Percentiles rank a stretch among this genome's conserved stretches.
phyloP scores from a whole-genome alignment of 2,113 vertebrate species.

The Syrmaticus mikado region DNA sequence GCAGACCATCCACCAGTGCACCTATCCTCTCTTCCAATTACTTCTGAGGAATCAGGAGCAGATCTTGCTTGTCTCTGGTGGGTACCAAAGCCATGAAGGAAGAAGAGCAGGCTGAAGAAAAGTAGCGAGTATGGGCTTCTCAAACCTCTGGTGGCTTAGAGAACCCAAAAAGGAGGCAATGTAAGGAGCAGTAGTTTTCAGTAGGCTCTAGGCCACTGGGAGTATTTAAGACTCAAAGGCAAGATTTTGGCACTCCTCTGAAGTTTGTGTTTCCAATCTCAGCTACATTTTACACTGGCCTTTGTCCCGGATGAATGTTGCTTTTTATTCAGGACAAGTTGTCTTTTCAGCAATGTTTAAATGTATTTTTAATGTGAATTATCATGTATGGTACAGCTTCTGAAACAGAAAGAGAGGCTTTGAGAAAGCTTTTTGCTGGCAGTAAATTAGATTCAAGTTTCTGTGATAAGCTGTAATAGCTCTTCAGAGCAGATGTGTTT shows the following conservation, averaged over 20 bases:
- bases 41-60: neutral
- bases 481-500: constrained; percentile 66
- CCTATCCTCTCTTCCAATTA: neutral
- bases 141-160: neutral
- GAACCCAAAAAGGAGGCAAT: neutral
- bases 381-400: constrained; percentile 27
- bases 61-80: neutral
- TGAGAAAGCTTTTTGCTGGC: constrained; percentile 51
- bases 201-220: neutral
- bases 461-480: constrained; percentile 59
- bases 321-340: constrained; percentile 39
- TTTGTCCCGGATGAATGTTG: neutral
- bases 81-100: neutral
- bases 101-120: neutral
- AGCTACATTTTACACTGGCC: neutral
- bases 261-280: neutral
- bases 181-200: neutral
- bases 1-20: neutral
- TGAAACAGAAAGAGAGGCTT: constrained; percentile 12
- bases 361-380: constrained; percentile 53
- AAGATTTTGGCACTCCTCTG: neutral
- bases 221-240: neutral
- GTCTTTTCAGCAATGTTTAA: constrained; percentile 61
- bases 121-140: neutral
- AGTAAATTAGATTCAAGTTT: constrained; percentile 55